Percentiles rank a stretch among this genome's conserved stretches.
Evolutionary conservation across 2,888 invertebrate species (phyloP).

Genomic region (Epistrophella euchroma): DNA sequence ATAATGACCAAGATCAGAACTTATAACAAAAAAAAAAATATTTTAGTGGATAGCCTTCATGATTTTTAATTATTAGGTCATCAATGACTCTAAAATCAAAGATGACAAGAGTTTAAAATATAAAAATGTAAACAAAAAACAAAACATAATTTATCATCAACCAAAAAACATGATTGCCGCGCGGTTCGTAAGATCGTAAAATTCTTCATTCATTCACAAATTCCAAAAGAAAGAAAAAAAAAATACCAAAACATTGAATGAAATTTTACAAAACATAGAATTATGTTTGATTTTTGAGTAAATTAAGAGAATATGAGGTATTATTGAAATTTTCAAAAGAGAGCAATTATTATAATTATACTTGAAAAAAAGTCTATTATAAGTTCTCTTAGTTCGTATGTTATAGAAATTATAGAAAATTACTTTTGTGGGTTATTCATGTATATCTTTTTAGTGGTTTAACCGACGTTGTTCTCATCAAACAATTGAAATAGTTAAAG

Average conservation of each 20-base stretch:
- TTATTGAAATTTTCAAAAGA: not conserved
- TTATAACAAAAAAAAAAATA: not conserved
- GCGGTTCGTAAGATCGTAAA: not conserved
- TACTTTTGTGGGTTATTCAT: too few relatives aligned
- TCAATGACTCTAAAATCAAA: not conserved
- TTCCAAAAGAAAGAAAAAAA: not conserved
- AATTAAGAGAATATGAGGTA: not conserved
- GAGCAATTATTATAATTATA: not conserved
- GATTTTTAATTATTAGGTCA: not conserved
- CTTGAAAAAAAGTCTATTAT: not conserved
- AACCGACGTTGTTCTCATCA: too few relatives aligned
- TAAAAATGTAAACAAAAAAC: constrained; percentile 8
- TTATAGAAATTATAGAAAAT: too few relatives aligned
- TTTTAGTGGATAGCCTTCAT: constrained; percentile 2
- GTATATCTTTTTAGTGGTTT: too few relatives aligned
- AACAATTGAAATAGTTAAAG: too few relatives aligned
- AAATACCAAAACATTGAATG: not conserved
- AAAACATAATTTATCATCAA: not conserved
- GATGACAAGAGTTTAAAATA: not conserved
- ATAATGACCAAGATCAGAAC: constrained; percentile 21
- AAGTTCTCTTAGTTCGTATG: not conserved
- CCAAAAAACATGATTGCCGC: not conserved
- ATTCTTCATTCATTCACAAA: constrained; percentile 21
- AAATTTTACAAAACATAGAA: constrained; percentile 34
- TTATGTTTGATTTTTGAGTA: not conserved